These are phyloP conservation scores for Stratiomys singularior DNA, from an alignment of 2,888 invertebrate genomes.

Conservation along the genomic window DNA sequence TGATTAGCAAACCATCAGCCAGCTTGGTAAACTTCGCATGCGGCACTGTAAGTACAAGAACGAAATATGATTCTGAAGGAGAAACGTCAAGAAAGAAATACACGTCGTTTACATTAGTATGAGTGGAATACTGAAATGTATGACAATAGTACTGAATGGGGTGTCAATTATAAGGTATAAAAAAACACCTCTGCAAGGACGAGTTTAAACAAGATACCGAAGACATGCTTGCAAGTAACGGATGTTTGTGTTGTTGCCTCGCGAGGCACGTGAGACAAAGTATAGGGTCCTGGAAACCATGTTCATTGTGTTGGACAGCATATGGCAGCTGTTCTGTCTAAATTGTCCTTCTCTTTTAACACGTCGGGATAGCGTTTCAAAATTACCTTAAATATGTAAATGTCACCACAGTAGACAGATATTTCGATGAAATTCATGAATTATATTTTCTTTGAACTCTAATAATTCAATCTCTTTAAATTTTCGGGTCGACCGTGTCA, in stretches of 20 bases:
- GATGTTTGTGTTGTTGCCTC: not conserved
- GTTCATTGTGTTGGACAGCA: too few relatives aligned
- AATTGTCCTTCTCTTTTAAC: too few relatives aligned
- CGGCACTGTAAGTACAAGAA: constrained; percentile 55
- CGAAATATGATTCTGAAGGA: constrained; percentile 40
- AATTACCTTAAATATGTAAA: too few relatives aligned
- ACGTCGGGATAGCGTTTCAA: too few relatives aligned
- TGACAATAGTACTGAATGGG: constrained; percentile 6
- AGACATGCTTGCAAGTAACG: not conserved
- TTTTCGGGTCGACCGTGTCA: too few relatives aligned
- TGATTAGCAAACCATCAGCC: constrained; percentile 69
- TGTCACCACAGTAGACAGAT: too few relatives aligned
- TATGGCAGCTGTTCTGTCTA: too few relatives aligned
- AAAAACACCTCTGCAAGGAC: not conserved
- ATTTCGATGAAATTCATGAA: too few relatives aligned
- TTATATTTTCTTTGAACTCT: too few relatives aligned
- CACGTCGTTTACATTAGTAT: constrained; percentile 3
- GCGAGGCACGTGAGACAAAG: not conserved
- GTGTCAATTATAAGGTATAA: constrained; percentile 29
- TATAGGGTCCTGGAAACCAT: not conserved
- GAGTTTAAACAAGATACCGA: not conserved
- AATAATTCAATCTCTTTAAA: too few relatives aligned
- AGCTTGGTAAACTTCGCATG: constrained; percentile 66
- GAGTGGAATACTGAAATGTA: constrained; percentile 15
- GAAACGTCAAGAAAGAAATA: constrained; percentile 46